Conservation (phyloP, 2,797 vertebrate species). For the Chromis chromis region DNA sequence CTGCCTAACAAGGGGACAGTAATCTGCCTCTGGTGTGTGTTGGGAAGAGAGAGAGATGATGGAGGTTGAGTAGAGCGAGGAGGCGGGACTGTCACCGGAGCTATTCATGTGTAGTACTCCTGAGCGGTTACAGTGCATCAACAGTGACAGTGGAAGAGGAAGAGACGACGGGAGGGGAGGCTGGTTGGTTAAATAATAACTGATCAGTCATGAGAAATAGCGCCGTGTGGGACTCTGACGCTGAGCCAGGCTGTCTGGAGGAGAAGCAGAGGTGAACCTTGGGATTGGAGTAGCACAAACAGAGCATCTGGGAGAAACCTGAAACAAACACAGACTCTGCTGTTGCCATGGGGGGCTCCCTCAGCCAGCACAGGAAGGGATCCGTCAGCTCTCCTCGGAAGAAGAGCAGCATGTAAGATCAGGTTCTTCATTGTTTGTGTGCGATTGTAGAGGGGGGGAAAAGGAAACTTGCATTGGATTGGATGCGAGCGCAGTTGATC, state of each 20-base stretch:
- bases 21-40: constrained; percentile 34
- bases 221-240: constrained; percentile 11
- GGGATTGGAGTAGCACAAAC: constrained; percentile 24
- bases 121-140: constrained; percentile 47
- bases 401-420: constrained; percentile 82
- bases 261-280: constrained; percentile 63
- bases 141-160: constrained; percentile 18
- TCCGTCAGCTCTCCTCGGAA: constrained; percentile 70
- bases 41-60: constrained; percentile 40
- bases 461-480: background rate
- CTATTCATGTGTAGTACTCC: constrained; percentile 58
- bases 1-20: constrained; percentile 51
- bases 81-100: constrained; percentile 65
- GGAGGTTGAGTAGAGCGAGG: constrained; percentile 58
- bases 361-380: constrained; percentile 78
- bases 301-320: constrained; percentile 54
- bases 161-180: constrained; percentile 20
- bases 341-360: constrained; percentile 81
- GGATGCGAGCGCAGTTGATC: background rate
- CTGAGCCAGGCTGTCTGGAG: constrained; percentile 33
- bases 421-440: constrained; percentile 36
- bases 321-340: constrained; percentile 28
- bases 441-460: constrained; percentile 8
- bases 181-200: constrained; percentile 22
- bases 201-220: constrained; percentile 52